Percentiles rank a stretch among this genome's conserved stretches.
phyloP scores from a whole-genome alignment of 2,888 invertebrate species.

The Omphaloscelis lunosa region DNA sequence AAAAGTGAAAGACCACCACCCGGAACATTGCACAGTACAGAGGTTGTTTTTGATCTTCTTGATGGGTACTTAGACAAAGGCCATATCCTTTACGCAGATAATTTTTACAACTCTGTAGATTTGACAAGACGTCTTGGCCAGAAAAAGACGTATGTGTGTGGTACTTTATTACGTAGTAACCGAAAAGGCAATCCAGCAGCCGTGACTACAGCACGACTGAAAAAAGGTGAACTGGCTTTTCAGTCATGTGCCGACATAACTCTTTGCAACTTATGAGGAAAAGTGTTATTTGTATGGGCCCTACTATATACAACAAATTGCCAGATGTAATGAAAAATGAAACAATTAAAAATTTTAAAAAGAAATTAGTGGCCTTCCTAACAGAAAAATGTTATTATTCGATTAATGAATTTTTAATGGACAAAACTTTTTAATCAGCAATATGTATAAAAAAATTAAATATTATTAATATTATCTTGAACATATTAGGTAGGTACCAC shows the following conservation, averaged over 20 bases:
- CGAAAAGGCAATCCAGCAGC: slow-evolving; percentile 28
- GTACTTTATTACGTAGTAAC: slow-evolving; percentile 26
- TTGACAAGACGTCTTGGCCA: slow-evolving; percentile 38
- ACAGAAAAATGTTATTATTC: too few species aligned
- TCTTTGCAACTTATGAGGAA: too few species aligned
- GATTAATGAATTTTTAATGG: too few species aligned
- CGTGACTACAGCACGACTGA: slow-evolving; percentile 27
- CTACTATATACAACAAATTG: too few species aligned
- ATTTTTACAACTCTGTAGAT: slow-evolving; percentile 49
- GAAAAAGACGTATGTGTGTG: slow-evolving; percentile 40
- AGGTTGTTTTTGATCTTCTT: slow-evolving; percentile 45
- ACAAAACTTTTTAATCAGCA: too few species aligned
- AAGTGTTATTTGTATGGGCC: too few species aligned
- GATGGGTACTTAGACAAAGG: slow-evolving; percentile 46
- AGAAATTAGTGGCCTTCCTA: too few species aligned
- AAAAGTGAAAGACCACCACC: slow-evolving; percentile 13
- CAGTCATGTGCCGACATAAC: slow-evolving; percentile 3
- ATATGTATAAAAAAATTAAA: too few species aligned
- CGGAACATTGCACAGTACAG: slow-evolving; percentile 42
- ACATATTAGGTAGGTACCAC: too few species aligned
- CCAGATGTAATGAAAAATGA: too few species aligned
- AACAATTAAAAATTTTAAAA: too few species aligned
- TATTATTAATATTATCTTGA: too few species aligned
- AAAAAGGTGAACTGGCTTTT: slow-evolving; percentile 12
- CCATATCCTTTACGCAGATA: slow-evolving; percentile 45